Conservation (phyloP, 2,797 vertebrate species). For the Pangasius sanitwongsei region DNA sequence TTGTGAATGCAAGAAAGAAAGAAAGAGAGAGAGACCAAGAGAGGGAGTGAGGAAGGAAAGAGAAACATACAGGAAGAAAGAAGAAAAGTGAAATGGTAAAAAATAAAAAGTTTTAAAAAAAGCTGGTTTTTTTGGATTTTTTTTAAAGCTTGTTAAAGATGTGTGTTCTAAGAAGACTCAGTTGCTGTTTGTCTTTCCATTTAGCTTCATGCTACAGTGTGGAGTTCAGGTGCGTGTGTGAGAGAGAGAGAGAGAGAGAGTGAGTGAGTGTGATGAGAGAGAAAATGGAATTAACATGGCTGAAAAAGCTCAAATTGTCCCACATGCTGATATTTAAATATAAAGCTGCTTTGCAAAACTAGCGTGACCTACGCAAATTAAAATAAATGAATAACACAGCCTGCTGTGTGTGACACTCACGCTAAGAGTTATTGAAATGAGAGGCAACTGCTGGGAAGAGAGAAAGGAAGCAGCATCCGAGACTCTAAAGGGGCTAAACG, state of each 20-base stretch:
- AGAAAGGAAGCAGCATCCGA: conserved; percentile 12
- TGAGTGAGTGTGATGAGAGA: not conserved
- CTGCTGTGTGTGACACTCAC: conserved; percentile 39
- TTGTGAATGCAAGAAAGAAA: not conserved
- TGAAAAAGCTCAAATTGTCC: conserved; percentile 31
- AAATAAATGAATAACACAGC: conserved; percentile 47
- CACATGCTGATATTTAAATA: conserved; percentile 33
- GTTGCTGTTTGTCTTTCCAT: not conserved
- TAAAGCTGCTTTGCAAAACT: conserved; percentile 32
- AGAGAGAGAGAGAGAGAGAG: not conserved
- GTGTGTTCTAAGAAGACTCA: not conserved
- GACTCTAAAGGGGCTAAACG: conserved; percentile 45
- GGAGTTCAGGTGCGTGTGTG: not conserved
- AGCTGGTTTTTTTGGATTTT: not conserved
- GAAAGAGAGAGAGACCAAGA: not conserved
- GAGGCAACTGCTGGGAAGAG: conserved; percentile 43
- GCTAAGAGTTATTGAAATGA: conserved; percentile 57
- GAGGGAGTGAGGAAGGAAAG: not conserved
- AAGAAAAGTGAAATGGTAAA: not conserved
- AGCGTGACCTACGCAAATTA: conserved; percentile 30
- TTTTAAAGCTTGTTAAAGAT: not conserved
- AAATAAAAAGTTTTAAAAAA: not conserved
- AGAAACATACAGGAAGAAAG: not conserved
- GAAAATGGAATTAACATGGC: conserved; percentile 36
- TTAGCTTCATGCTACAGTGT: not conserved